Conservation (phyloP, 2,113 vertebrate species). For the Pholis gunnellus region DNA sequence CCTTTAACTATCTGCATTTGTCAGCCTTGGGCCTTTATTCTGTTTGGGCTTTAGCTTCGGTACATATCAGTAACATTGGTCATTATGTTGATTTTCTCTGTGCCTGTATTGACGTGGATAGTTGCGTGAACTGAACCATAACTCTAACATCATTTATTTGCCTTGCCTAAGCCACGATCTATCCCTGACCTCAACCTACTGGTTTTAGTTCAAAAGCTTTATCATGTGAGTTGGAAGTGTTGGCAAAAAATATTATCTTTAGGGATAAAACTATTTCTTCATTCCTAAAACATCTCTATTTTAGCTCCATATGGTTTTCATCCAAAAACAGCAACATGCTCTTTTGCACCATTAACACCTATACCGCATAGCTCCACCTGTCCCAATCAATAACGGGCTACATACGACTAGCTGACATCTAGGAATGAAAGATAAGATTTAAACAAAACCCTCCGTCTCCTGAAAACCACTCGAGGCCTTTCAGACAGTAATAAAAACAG, state of each 20-base stretch:
- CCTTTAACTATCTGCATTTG: not conserved
- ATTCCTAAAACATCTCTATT: not conserved
- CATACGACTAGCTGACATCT: slow-evolving; percentile 22
- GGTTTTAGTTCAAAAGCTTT: not conserved
- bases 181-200: not conserved
- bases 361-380: not conserved
- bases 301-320: not conserved
- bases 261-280: not conserved
- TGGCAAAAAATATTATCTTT: slow-evolving; percentile 22
- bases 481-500: slow-evolving; percentile 59
- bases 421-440: slow-evolving; percentile 56
- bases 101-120: not conserved
- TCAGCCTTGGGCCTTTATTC: not conserved
- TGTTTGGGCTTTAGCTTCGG: not conserved
- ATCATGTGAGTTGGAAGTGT: slow-evolving; percentile 4
- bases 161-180: not conserved
- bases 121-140: not conserved
- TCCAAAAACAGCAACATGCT: slow-evolving; percentile 12
- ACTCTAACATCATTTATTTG: not conserved
- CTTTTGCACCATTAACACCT: slow-evolving; percentile 14
- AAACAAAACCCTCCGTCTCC: slow-evolving; percentile 30
- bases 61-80: not conserved
- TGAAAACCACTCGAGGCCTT: slow-evolving; percentile 33
- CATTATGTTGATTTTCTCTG: not conserved
- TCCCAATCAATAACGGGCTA: not conserved